A percentile compares a stretch with the other conserved stretches of the same genome.
These are phyloP conservation scores for Corydoras maculifer DNA, from an alignment of 2,113 vertebrate species.

Conservation along the genomic window DNA sequence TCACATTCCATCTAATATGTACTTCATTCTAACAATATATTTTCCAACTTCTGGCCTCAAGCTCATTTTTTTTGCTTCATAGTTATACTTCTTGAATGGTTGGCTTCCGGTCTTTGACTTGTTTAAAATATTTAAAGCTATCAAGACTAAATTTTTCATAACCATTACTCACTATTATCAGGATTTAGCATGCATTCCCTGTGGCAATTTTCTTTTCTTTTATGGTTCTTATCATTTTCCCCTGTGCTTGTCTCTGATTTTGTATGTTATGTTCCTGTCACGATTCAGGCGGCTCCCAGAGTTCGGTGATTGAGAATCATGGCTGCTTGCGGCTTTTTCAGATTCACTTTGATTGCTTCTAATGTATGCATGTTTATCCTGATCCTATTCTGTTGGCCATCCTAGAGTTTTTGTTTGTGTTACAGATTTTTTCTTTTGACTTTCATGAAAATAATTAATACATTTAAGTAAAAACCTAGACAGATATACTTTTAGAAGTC, in stretches of 20 bases:
- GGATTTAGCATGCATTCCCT: conserved; percentile 9
- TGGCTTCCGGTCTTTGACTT: background rate
- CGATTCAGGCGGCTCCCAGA: conserved; percentile 4
- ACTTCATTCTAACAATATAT: no score
- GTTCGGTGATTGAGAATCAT: conserved; percentile 17
- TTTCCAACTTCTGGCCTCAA: no score
- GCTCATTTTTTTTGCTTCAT: no score
- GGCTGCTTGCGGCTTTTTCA: conserved; percentile 42
- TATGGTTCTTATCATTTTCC: background rate
- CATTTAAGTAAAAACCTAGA: background rate
- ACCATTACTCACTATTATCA: background rate
- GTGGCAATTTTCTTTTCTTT: conserved; percentile 3
- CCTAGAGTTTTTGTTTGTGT: conserved; percentile 42
- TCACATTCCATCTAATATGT: no score
- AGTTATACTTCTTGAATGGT: background rate
- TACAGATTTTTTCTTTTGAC: no score
- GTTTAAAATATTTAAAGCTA: background rate
- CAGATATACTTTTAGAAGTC: conserved; percentile 15
- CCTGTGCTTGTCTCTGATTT: background rate
- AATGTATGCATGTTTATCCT: conserved; percentile 46
- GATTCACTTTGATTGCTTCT: conserved; percentile 36
- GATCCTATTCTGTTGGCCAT: conserved; percentile 51
- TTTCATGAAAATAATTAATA: no score
- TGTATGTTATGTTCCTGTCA: conserved; percentile 19
- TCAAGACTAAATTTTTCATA: background rate